Evolutionary conservation across 1,140 invertebrate species (phyloP).

Genomic region (Leucophenga varia): DNA sequence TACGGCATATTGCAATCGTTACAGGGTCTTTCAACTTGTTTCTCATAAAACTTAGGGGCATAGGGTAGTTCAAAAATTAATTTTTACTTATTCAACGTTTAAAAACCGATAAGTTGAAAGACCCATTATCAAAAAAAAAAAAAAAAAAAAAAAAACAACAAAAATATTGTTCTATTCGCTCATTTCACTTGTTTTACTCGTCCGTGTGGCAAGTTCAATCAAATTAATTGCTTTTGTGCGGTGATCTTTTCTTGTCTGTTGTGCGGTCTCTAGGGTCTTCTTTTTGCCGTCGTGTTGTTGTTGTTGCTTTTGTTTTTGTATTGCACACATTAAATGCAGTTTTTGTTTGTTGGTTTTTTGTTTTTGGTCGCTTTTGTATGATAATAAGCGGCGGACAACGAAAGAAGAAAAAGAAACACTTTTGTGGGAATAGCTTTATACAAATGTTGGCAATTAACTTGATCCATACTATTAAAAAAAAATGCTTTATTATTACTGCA

Average conservation of each 20-base stretch:
- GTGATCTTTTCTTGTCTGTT: too few species aligned
- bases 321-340: too few species aligned
- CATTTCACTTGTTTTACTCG: conserved; percentile 11
- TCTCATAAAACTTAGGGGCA: conserved; percentile 16
- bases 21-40: too few species aligned
- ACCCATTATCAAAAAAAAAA: background rate
- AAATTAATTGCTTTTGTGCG: conserved; percentile 44
- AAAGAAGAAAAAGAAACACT: too few species aligned
- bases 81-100: background rate
- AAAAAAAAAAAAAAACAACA: background rate
- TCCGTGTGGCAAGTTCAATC: conserved; percentile 51
- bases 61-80: background rate
- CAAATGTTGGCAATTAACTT: too few species aligned
- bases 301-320: background rate
- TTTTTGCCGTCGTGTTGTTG: background rate
- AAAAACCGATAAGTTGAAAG: background rate
- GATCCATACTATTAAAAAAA: too few species aligned
- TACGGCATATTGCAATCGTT: too few species aligned
- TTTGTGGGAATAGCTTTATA: too few species aligned
- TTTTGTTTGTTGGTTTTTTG: too few species aligned
- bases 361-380: too few species aligned
- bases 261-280: conserved; percentile 5
- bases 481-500: too few species aligned
- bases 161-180: background rate
- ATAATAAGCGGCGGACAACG: too few species aligned